These are phyloP conservation scores for Parambassis ranga DNA, from an alignment of 2,797 vertebrate species.

Conservation along the genomic window DNA sequence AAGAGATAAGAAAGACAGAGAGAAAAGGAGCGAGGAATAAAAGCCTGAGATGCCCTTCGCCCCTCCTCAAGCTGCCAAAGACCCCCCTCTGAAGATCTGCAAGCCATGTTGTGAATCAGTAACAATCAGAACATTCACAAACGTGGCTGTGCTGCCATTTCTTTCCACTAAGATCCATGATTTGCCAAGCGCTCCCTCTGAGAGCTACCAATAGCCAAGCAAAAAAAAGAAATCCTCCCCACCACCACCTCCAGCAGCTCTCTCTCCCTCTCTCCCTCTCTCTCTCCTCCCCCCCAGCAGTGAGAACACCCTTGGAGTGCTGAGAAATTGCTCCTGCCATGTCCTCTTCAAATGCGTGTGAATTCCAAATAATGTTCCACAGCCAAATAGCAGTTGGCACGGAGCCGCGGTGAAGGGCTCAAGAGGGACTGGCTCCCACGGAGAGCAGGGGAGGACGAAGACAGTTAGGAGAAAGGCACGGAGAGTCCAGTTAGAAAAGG, in stretches of 20 bases:
- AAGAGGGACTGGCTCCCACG: conserved; percentile 50
- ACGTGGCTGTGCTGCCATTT: conserved; percentile 42
- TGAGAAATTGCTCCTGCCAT: conserved; percentile 53
- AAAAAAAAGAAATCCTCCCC: neutral
- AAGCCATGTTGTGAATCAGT: conserved; percentile 46
- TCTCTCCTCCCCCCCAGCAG: conserved; percentile 20
- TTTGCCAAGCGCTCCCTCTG: conserved; percentile 54
- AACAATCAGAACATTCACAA: conserved; percentile 74
- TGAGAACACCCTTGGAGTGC: conserved; percentile 46
- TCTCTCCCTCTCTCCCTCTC: neutral
- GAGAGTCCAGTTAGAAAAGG: neutral
- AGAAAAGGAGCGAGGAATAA: conserved; percentile 49
- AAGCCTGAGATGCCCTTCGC: conserved; percentile 48
- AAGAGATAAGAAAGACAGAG: conserved; percentile 58
- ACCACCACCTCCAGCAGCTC: too few species aligned
- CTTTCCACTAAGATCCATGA: conserved; percentile 44
- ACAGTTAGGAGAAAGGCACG: neutral
- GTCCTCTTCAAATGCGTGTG: conserved; percentile 62
- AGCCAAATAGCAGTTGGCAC: conserved; percentile 59
- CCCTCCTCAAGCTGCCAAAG: conserved; percentile 14
- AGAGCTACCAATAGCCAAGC: conserved; percentile 28
- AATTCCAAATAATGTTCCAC: conserved; percentile 63
- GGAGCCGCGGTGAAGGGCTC: conserved; percentile 21
- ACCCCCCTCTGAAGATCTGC: conserved; percentile 10
- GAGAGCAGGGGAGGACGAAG: conserved; percentile 7